Base-by-base conservation (phyloP, 2,797 vertebrate species). In the Pampus argenteus region DNA sequence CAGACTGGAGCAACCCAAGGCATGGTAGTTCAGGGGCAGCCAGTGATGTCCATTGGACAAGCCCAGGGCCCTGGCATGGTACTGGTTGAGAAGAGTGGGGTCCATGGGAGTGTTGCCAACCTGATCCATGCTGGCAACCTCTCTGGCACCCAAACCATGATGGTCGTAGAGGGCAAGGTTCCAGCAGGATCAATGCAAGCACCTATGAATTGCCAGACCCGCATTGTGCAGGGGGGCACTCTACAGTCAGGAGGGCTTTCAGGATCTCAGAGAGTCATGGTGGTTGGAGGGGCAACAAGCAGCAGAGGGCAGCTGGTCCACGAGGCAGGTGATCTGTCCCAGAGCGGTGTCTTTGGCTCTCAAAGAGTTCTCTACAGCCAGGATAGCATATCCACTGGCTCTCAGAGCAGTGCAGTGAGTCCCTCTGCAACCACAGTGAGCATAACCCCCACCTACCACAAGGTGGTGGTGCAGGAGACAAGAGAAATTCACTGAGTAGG, bases 21-120 rank as follows among this genome's bases (percentile, higher is more conserved):
- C 34, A 1, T 93, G 63, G 25, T 91, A 1, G 2, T 91, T 65
- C 92, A 93, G 63, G 90, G 87, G 0, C 89, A 86, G 69, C 68
- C 67, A 8, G 1, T 87, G 65, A 59, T 91, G 72, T 63, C 84
- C 22, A 48, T 26, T 1, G 51, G 66, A 50, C 83, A 77, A 36
- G 28, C 36, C 29, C 85, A 85, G 3, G 78, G 56, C 28, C 79
- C 87, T 0, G 79, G 79, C n/a, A 63, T 94, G 84, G 51, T 94
- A 34, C 40, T 94, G 52, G 36, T 93, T 23, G 86, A 89, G 5
- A 61, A 69, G 2, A 60, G 23, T 4, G 70, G 71, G 0, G n/a
- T 78, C 7, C 78, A 60, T 2, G 71, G 42, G 2, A 34, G 29
- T 1, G 17, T 45, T 36, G 10, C 40, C 26, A 83, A 79, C 50